phyloP scores from a whole-genome alignment of 1,140 invertebrate genomes.

The Homarus americanus region DNA sequence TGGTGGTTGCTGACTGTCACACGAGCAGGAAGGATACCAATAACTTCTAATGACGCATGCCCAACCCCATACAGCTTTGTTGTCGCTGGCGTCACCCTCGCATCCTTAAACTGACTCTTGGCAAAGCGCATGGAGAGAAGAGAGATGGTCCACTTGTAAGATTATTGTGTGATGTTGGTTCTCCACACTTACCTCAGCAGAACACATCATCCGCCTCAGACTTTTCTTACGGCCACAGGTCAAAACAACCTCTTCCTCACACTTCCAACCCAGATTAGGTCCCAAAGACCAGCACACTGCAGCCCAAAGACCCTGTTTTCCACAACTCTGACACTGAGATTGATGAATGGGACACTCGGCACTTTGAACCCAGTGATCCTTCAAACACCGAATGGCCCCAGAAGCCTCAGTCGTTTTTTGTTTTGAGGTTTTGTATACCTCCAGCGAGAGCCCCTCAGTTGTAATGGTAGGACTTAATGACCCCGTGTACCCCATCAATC shows the following conservation, averaged over 20 bases:
- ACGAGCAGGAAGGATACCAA: not conserved
- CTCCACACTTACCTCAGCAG: not conserved
- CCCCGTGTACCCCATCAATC: not conserved
- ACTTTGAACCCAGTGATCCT: not conserved
- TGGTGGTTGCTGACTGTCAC: not conserved
- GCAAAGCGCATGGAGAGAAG: not conserved
- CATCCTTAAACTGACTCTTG: constrained; percentile 6
- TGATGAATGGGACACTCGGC: not conserved
- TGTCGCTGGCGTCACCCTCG: not conserved
- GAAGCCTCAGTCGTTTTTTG: not conserved
- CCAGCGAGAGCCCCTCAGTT: not conserved
- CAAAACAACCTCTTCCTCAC: not conserved
- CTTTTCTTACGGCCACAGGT: no score
- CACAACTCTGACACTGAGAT: not conserved
- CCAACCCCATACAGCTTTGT: not conserved
- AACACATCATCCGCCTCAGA: not conserved
- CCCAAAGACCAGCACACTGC: not conserved
- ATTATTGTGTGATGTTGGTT: not conserved
- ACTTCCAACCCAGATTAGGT: not conserved
- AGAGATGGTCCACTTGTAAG: not conserved
- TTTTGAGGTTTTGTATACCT: not conserved
- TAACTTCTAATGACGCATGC: not conserved
- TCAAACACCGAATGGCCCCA: not conserved
- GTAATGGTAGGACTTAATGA: not conserved
- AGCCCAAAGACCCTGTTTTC: not conserved